Conservation (phyloP, 2,888 invertebrate species). For the Eristalis intricaria region DNA sequence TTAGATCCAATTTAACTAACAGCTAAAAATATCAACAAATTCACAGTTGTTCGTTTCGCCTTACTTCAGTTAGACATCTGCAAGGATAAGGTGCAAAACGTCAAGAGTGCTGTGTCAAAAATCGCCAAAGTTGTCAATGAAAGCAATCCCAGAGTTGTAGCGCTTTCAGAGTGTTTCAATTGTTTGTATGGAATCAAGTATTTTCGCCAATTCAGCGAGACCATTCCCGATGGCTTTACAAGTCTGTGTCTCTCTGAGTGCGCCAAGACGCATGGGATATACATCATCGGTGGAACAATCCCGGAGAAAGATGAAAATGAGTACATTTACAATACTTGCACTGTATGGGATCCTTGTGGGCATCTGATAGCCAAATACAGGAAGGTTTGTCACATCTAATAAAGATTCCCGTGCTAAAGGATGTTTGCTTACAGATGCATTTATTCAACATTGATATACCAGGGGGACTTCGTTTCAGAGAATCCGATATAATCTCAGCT, state of each 20-base stretch:
- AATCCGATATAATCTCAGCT: constrained; percentile 91
- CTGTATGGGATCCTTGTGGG: constrained; percentile 91
- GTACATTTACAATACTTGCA: constrained; percentile 92
- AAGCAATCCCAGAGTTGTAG: constrained; percentile 85
- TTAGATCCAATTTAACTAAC: not conserved
- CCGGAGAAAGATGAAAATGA: constrained; percentile 87
- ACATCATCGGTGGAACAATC: constrained; percentile 94
- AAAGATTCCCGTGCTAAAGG: not conserved
- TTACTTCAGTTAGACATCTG: constrained; percentile 92
- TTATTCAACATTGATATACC: constrained; percentile 98
- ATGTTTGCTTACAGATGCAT: constrained; percentile 83
- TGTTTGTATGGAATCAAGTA: constrained; percentile 95
- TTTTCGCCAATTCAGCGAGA: constrained; percentile 93
- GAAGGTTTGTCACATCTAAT: constrained; percentile 84
- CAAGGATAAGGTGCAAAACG: constrained; percentile 88
- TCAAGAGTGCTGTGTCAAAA: constrained; percentile 87
- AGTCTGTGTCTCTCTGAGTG: constrained; percentile 86
- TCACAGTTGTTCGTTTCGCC: constrained; percentile 83
- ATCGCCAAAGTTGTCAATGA: constrained; percentile 87
- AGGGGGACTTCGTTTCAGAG: constrained; percentile 94
- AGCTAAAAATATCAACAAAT: not conserved
- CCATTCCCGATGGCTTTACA: constrained; percentile 90
- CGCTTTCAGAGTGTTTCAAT: constrained; percentile 95
- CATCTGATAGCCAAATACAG: constrained; percentile 90
- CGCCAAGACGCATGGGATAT: constrained; percentile 89